Conservation (phyloP, 1,140 invertebrate genomes). For the Atta colombica region DNA sequence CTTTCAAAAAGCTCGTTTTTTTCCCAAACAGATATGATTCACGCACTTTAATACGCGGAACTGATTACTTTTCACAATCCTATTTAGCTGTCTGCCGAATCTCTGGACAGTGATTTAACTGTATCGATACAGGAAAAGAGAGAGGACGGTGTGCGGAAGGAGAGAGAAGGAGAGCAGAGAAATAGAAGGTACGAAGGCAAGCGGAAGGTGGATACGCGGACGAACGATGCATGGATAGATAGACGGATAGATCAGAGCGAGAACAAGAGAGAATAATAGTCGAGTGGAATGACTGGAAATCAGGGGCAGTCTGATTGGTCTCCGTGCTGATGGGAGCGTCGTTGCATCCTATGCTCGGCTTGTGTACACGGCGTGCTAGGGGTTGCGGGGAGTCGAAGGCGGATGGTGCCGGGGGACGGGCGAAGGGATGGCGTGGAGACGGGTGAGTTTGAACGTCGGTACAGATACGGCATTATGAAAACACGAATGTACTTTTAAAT, state of each 20-base stretch:
- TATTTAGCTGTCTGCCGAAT: constrained; percentile 41
- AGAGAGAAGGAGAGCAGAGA: neutral
- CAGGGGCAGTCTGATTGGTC: constrained; percentile 52
- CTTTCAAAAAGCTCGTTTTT: constrained; percentile 31
- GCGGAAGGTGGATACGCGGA: neutral
- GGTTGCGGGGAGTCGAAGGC: constrained; percentile 25
- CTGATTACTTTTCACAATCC: constrained; percentile 56
- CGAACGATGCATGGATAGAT: constrained; percentile 20
- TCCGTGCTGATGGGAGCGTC: constrained; percentile 55
- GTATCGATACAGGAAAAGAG: constrained; percentile 8
- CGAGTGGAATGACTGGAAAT: constrained; percentile 58
- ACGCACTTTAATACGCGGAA: constrained; percentile 26
- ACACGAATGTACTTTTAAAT: constrained; percentile 87
- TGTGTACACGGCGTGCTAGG: constrained; percentile 35
- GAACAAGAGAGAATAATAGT: constrained; percentile 45
- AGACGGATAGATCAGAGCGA: constrained; percentile 34
- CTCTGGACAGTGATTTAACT: constrained; percentile 41
- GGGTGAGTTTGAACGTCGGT: constrained; percentile 77
- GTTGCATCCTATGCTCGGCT: constrained; percentile 36
- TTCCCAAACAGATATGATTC: constrained; percentile 10
- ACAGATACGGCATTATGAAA: constrained; percentile 87
- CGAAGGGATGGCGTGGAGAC: constrained; percentile 70
- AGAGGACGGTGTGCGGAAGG: neutral
- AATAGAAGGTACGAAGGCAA: constrained; percentile 34
- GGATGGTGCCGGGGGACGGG: constrained; percentile 39